Base-by-base conservation (phyloP, 2,797 vertebrate genomes). In the Pterois miles region DNA sequence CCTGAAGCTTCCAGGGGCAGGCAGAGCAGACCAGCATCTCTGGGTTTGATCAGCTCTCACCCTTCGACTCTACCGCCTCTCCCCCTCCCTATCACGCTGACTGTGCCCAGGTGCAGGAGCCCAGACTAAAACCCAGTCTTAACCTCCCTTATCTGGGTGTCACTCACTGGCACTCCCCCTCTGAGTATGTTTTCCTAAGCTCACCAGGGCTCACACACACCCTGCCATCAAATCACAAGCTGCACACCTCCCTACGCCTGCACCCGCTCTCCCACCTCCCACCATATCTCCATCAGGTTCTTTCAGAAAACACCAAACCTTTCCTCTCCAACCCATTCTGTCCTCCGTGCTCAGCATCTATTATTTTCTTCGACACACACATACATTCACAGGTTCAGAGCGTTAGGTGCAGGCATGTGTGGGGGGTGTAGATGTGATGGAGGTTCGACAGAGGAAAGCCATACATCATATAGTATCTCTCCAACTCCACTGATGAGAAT, bases 371-470 rank as follows among this genome's bases (percentile, higher is more conserved):
- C 23, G 33, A 4, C 59, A 58, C 70, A 64, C 48, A 18, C 56
- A 50, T 43, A 62, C 59, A 64, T 72, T 59, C 50, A 65, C 67
- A 46, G 64, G 52, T 82, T 75, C 54, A 60, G 75, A 62, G 75
- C 6, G 1, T 54, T 29, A 16, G 73, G 70, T 73, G 62, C 78
- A 65, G 80, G 66, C 77, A 84, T 81, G 69, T 59, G 59, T 64
- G 12, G 2, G 65, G 68, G 57, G 11, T 56, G 74, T 64, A 62
- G 23, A 69, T 66, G 74, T 71, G 74, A 74, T 40, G 27, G 73
- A 92, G 90, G 92, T 93, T 94, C 94, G 93, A 95, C 92, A 86
- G 91, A 92, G 91, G 91, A 94, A 93, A 93, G 93, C 92, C 90
- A 83, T 96, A 93, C 91, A 94, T 96, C 94, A 66, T 57, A 66